Evolutionary conservation across 2,888 invertebrate species (phyloP).

Genomic region (Stenolophus ochropezus): DNA sequence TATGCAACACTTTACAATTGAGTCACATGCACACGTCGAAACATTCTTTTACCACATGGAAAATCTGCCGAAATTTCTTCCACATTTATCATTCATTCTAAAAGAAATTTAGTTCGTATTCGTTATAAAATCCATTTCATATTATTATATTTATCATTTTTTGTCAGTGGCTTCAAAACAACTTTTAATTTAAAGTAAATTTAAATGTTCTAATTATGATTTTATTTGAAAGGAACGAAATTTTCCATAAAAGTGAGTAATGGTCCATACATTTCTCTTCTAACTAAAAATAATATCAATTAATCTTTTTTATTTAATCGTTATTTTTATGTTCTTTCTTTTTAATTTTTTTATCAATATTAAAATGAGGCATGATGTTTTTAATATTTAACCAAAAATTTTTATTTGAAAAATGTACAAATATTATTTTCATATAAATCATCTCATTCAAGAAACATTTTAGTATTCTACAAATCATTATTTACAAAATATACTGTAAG

Average conservation of each 20-base stretch:
- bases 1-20: constrained; percentile 66
- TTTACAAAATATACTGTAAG: constrained; percentile 16
- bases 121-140: too few relatives aligned
- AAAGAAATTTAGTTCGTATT: too few relatives aligned
- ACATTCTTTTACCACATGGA: neutral
- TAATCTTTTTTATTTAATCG: neutral
- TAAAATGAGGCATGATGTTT: constrained; percentile 60
- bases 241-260: neutral
- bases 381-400: constrained; percentile 49
- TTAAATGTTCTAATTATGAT: neutral
- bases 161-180: too few relatives aligned
- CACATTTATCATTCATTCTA: too few relatives aligned
- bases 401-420: constrained; percentile 43
- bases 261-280: neutral
- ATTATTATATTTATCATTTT: too few relatives aligned
- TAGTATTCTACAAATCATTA: constrained; percentile 47
- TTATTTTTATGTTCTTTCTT: neutral
- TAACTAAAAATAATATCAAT: neutral
- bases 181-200: too few relatives aligned
- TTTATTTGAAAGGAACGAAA: neutral
- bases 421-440: constrained; percentile 22
- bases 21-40: constrained; percentile 14
- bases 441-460: constrained; percentile 53
- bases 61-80: neutral
- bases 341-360: constrained; percentile 49